Evolutionary conservation across 1,140 invertebrate genomes (phyloP), one percentile per base, ranked within the genome.

Genomic region (Lepidostoma basale): DNA sequence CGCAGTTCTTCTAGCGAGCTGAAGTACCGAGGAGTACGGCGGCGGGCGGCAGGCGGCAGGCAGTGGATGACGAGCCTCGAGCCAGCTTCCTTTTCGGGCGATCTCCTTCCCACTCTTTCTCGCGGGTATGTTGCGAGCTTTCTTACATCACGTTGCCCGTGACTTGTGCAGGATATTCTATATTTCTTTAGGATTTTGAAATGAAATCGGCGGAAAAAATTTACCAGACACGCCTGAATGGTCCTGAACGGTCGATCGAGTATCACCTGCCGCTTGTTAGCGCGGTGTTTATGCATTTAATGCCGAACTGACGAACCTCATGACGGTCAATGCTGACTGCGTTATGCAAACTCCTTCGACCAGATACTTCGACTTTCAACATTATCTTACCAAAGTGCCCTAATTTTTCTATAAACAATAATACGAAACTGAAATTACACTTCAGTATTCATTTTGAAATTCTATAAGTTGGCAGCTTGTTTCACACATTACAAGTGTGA

Each of bases 111-210:
- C 62, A 64, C 62, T 62, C 62, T 39, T 28, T 36, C 54, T 54
- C 30, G 62, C 62, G 62, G 62, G 62, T 64, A 64, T 64, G 62
- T 64, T 54, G 62, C 62, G 54, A 64, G 12, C 36, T 33, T 36
- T 39, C 44, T 64, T 64, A 64, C 62, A 54, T 64, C 62, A 64
- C n/a, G n/a, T 36, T 64, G 62, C 42, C 44, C 30, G 62, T 52
- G 62, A 64, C 62, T 64, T 64, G 52, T 49, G 16, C 45, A 22
- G 16, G 40, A n/a, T n/a, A 3, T 3, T n/a, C 20, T 42, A 14
- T 42, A 14, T 42, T 42, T 42, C 3, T n/a, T 42, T 42, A 14
- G n/a, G n/a, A n/a, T n/a, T n/a, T n/a, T n/a, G n/a, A n/a, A n/a
- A n/a, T n/a, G n/a, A n/a, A n/a, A n/a, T n/a, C n/a, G n/a, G n/a